Conservation (phyloP, 2,113 vertebrate species). For the Marcusenius ussheri region DNA sequence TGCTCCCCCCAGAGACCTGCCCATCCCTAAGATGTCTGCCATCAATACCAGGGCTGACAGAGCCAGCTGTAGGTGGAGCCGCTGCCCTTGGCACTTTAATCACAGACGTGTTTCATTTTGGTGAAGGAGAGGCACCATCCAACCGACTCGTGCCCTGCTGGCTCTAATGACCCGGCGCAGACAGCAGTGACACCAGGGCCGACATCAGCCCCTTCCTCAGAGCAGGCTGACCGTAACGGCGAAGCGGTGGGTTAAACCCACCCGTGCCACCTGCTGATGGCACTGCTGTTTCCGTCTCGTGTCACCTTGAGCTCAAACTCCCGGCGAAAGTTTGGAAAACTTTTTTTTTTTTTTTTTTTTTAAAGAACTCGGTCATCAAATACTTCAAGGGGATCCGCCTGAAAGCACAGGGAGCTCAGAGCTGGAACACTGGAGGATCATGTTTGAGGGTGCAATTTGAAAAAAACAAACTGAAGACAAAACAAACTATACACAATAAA, state of each 20-base stretch:
- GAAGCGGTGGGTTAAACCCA: neutral
- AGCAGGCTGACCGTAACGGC: neutral
- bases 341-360: neutral
- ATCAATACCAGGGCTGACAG: slow-evolving; percentile 4
- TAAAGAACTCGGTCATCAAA: neutral
- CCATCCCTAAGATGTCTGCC: neutral
- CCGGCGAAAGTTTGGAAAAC: neutral
- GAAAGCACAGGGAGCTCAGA: neutral
- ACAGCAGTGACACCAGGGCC: neutral
- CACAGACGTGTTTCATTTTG: neutral
- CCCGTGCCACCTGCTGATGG: neutral
- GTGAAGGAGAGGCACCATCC: neutral
- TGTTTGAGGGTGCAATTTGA: neutral
- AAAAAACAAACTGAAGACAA: neutral
- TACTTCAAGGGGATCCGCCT: neutral
- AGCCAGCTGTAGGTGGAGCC: neutral
- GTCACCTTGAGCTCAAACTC: neutral
- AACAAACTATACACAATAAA: neutral
- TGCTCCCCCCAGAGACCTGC: neutral
- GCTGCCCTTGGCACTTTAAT: neutral
- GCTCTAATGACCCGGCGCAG: neutral
- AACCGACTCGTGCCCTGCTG: neutral
- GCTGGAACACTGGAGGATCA: neutral
- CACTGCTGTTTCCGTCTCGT: neutral
- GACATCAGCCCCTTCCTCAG: neutral